Evolutionary conservation across 2,797 vertebrate species (phyloP).

Genomic region (Zalophus californianus): DNA sequence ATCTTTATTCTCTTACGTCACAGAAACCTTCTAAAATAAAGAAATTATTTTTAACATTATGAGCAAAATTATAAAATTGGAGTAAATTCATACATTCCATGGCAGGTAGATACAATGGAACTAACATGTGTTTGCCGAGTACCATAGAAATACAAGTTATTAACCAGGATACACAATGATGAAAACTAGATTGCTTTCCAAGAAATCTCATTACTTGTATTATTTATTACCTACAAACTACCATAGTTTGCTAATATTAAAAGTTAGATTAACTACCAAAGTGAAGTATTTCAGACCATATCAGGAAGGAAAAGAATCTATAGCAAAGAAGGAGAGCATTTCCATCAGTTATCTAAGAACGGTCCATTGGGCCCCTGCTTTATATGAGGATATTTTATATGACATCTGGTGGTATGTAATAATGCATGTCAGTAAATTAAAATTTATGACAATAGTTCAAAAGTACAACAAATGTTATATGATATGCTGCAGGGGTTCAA

Average conservation of each 20-base stretch:
- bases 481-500: conserved; percentile 17
- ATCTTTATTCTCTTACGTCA: conserved; percentile 52
- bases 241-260: conserved; percentile 19
- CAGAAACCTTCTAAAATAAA: conserved; percentile 44
- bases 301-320: conserved; percentile 4
- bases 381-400: conserved; percentile 19
- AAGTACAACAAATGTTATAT: conserved; percentile 51
- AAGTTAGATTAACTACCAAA: conserved; percentile 49
- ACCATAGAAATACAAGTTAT: conserved; percentile 52
- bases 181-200: conserved; percentile 35
- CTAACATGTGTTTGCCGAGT: background rate
- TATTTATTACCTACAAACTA: conserved; percentile 40
- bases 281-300: conserved; percentile 36
- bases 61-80: conserved; percentile 47
- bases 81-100: conserved; percentile 44
- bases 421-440: conserved; percentile 22
- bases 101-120: background rate
- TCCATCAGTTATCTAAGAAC: conserved; percentile 26
- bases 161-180: conserved; percentile 13
- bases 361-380: background rate
- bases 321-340: background rate
- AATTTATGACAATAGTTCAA: conserved; percentile 1
- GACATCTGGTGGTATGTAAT: background rate
- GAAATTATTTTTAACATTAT: conserved; percentile 34
- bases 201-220: conserved; percentile 1